Base-by-base conservation (phyloP, 2,113 vertebrate species). In the Thryonomys swinderianus region DNA sequence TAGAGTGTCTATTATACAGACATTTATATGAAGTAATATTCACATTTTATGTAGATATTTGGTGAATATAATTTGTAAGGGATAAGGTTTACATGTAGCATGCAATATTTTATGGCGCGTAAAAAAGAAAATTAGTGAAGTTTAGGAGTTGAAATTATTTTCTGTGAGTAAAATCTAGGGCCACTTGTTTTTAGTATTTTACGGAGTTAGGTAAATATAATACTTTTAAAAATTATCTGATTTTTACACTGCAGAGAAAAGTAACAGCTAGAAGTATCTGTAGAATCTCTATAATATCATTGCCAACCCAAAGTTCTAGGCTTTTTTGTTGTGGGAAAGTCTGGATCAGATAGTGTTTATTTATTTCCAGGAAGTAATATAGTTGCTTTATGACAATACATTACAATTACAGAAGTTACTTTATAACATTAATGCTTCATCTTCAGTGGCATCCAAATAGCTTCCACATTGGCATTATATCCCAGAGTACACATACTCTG, bases 381-480 rank as follows among this genome's bases (percentile, higher is more conserved):
- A 86, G n/a, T n/a, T n/a, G n/a, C n/a, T n/a, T n/a, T n/a, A n/a
- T n/a, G n/a, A n/a, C n/a, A n/a, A n/a, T n/a, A n/a, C n/a, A n/a
- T n/a, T n/a, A n/a, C n/a, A 48, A 40, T 95, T 97, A 64, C 45
- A 40, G 23, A 76, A 81, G 37, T 69, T 95, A 21, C 85, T 91
- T 93, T 91, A 83, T 96, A 93, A 74, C 51, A 64, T 92, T 95
- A 91, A 94, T 95, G 17, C 79, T 97, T 96, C 53, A 83, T 92
- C 73, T 81, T 81, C 55, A 85, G 40, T 14, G 20, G 13, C 92
- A 96, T 59, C 83, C 45, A 79, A 88, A 67, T 85, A 76, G 64
- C 79, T 96, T 96, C 84, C 37, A 94, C 93, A 96, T 81, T 95
- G 95, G 89, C 87, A 42, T 93, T 95, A 67, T 23, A 87, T 97